Evolutionary conservation across 2,113 vertebrate species (phyloP), one percentile per base, ranked within the genome.

Genomic region (Nannospalax galili): DNA sequence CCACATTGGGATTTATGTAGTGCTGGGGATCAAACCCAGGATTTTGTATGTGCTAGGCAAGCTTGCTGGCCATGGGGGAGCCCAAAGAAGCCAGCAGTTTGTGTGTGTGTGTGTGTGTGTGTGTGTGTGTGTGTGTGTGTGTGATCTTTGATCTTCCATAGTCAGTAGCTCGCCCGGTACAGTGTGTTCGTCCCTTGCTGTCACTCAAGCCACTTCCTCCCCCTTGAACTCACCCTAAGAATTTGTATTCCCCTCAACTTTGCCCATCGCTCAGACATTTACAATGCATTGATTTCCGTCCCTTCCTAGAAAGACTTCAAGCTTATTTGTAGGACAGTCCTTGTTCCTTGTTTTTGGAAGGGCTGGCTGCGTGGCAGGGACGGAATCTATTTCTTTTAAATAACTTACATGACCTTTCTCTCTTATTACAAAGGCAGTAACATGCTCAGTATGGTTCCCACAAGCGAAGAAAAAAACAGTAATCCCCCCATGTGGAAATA

Each of bases 271-370:
- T 94, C 90, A 94, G 92, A 87, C 69, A 62, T 77, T 95, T 94
- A 74, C 94, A 92, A 96, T 94, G 88, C 92, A 94, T 88, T 88
- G 94, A 96, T 96, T 97, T 93, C 78, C 74, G 72, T 88, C 42
- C 75, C 65, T 84, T 88, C 75, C 85, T 90, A 0, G 0, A 84
- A 95, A 96, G 90, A 74, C 84, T 65, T 79, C 87, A 69, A 58
- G 67, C 90, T 95, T 94, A 92, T 92, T 87, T 94, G 84, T 84
- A 95, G 88, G 73, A 93, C 20, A 26, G 81, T 28, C 72, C 72
- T 62, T 30, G 80, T 69, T 67, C 69, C 90, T 73, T 84, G 58
- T 92, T 80, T 92, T 75, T 74, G 42, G 64, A 94, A 88, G 77
- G 45, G 64, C 88, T 94, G 92, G 79, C 91, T 91, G 78, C 48